Conservation (phyloP, 64 coral and sea anemone species). For the Stichodactyla helianthus region DNA sequence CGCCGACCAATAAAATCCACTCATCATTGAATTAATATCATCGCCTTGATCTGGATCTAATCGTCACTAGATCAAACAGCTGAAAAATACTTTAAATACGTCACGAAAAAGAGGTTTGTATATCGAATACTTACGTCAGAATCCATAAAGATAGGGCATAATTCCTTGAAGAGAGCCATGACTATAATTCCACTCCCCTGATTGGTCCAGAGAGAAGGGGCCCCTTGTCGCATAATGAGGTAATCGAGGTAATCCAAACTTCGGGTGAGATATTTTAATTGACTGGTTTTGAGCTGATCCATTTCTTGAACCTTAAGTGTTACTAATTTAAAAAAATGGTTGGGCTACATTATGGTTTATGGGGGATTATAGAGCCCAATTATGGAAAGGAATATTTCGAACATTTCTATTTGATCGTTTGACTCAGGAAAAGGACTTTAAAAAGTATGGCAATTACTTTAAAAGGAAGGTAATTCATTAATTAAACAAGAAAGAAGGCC, state of each 20-base stretch:
- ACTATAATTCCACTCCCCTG: background rate
- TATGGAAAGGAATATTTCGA: too few relatives aligned
- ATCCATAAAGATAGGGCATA: background rate
- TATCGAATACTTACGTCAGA: slow-evolving; percentile 4
- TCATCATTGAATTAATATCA: background rate
- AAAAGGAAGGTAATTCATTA: too few relatives aligned
- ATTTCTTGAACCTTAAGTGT: background rate
- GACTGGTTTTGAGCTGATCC: background rate
- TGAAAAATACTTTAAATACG: background rate
- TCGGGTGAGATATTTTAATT: background rate
- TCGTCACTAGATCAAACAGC: background rate
- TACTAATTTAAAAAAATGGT: too few relatives aligned
- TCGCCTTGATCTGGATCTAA: background rate
- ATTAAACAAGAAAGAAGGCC: too few relatives aligned
- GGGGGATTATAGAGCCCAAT: too few relatives aligned
- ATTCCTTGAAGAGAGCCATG: background rate
- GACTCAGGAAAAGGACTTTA: too few relatives aligned
- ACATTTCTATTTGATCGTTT: too few relatives aligned
- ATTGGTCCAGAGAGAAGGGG: background rate
- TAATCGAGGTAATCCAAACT: slow-evolving; percentile 9
- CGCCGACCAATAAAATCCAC: background rate
- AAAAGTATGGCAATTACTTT: too few relatives aligned
- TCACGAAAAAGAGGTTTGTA: background rate
- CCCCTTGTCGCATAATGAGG: background rate
- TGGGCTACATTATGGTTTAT: too few relatives aligned